Base-by-base conservation (phyloP, 1,140 invertebrate genomes). In the Samia ricini region DNA sequence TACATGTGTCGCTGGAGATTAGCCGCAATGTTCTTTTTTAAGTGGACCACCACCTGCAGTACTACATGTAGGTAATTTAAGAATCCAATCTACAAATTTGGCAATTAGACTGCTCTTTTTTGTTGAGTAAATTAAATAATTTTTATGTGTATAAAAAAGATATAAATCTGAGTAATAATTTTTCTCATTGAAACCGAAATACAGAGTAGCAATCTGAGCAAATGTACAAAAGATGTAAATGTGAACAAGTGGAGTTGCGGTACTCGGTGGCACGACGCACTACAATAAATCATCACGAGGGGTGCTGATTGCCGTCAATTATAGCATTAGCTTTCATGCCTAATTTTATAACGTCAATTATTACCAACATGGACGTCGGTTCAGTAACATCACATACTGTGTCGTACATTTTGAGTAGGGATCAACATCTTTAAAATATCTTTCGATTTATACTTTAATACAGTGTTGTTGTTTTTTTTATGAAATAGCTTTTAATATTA, bases 1-100 rank as follows among this genome's bases (percentile, higher is more conserved):
- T 88, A 83, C 83, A 88, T 89, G 84, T 88, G 84, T 88, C 87
- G 79, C 87, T 85, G 68, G 87, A 88, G 87, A 89, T 87, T 89
- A 85, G 79, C 83, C 80, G 74, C 81, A 87, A 79, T 87, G 84
- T 76, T 89, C 87, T 89, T 89, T 89, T n/a, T 89, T 88, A 89
- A 88, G 81, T 89, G 79, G 80, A 81, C 83, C 74, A 81, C 83
- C 74, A 67, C 61, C 76, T 79, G 74, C 72, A 78, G 68, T 78
- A 76, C 78, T 80, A 67, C 74, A 76, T 81, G 81, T 80, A n/a
- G 36, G 18, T n/a, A 83, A 85, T 88, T 88, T 85, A 87, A 88
- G 85, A 85, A 85, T 74, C 66, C 69, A 68, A 66, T 82, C 68
- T 72, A 78, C 81, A 76, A 74, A 82, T 86, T 83, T 66, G 76